Evolutionary conservation across 2,113 vertebrate species (phyloP), one percentile per base, ranked within the genome.

Genomic region (Opisthocomus hoazin): DNA sequence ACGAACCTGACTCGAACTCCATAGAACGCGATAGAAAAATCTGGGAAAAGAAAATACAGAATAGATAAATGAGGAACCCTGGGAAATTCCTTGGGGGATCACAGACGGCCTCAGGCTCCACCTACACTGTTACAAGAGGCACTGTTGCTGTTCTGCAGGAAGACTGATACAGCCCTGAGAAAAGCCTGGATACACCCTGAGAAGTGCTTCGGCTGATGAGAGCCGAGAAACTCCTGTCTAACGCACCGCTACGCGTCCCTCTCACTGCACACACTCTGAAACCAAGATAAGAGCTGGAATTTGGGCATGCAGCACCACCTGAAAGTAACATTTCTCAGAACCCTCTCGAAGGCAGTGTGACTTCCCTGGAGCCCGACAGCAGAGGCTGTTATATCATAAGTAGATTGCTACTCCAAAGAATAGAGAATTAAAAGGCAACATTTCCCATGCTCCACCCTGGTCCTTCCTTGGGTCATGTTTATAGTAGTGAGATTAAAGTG

Each of bases 211-310:
- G 45, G 45, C 57, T 51, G 91, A 56, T 22, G 84, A 84, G 70
- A 92, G 51, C 74, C 57, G 66, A 7, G 45, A 82, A 78, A 68
- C 79, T 54, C 58, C 70, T 30, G 21, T 66, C 71, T 63, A 14
- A 56, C 70, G 39, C 85, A 82, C 66, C 0, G 0, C 50, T 70
- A 5, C 0, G 1, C 0, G 0, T 87, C 53, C 80, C 20, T 65
- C 43, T 71, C 57, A 21, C 36, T 53, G 83, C 70, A 69, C 66
- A 58, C 45, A 45, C 34, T 4, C 41, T 50, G 50, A 92, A 94
- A 82, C 53, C 34, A 19, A 85, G 94, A 89, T 96, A 89, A 89
- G 81, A 79, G 77, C 89, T 94, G 93, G 81, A 85, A 70, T 89
- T 41, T n/a, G 58, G 77, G 66, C 73, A 80, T 65, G 22, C 30